Evolutionary conservation across 1,140 invertebrate species (phyloP).

Genomic region (Drosophila novamexicana): DNA sequence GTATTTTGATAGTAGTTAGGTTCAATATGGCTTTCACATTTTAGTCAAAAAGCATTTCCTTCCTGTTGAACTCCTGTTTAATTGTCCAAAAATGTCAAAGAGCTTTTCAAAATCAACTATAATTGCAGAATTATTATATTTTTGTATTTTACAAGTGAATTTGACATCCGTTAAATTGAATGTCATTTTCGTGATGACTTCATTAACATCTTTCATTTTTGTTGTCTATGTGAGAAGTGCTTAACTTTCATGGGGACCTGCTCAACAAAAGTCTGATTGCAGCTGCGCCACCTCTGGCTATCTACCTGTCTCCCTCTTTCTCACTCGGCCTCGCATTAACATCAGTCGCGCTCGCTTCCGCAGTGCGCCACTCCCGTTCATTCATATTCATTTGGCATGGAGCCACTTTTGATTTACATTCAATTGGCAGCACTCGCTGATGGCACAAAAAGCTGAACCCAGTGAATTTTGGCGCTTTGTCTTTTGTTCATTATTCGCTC

Average conservation of each 20-base stretch:
- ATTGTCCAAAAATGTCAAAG: background rate
- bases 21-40: too few species aligned
- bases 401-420: conserved; percentile 66
- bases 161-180: conserved; percentile 47
- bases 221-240: background rate
- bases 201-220: conserved; percentile 49
- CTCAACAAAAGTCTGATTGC: conserved; percentile 50
- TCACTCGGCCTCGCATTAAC: background rate
- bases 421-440: conserved; percentile 66
- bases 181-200: conserved; percentile 53
- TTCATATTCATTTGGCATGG: conserved; percentile 53
- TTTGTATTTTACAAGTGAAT: conserved; percentile 2
- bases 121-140: conserved; percentile 9
- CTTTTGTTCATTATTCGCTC: conserved; percentile 45
- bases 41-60: too few species aligned
- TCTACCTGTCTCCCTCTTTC: background rate
- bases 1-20: too few species aligned
- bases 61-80: background rate
- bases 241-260: conserved; percentile 43
- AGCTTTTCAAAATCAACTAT: background rate
- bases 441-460: conserved; percentile 27
- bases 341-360: background rate
- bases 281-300: background rate
- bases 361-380: conserved; percentile 11
- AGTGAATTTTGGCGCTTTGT: conserved; percentile 46